Conservation (phyloP, 2,113 vertebrate genomes). For the Apus apus region DNA sequence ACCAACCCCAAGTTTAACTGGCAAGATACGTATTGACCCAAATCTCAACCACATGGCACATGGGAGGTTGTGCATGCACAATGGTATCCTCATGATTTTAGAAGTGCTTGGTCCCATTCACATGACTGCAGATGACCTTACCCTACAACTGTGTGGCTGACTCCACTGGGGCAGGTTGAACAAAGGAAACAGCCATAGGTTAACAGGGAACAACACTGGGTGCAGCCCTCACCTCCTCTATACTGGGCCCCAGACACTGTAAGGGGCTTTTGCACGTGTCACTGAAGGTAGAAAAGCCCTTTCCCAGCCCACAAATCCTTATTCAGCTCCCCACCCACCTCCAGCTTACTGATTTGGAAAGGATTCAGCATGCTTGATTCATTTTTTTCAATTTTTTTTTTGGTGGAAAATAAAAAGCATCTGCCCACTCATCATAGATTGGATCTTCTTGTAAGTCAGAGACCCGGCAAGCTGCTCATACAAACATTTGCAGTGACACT, state of each 20-base stretch:
- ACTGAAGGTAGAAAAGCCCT: background rate
- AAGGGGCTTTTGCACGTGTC: background rate
- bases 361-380: background rate
- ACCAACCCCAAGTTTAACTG: background rate
- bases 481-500: slow-evolving; percentile 25
- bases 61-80: fast-evolving
- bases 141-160: background rate
- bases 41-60: background rate
- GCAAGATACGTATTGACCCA: background rate
- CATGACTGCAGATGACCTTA: background rate
- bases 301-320: background rate
- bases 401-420: slow-evolving; percentile 40
- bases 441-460: slow-evolving; percentile 13
- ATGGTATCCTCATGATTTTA: background rate
- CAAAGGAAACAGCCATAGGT: fast-evolving
- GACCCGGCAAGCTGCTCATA: background rate
- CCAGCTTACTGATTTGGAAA: background rate
- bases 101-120: background rate
- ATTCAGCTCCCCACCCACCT: fast-evolving
- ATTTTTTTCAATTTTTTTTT: background rate
- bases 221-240: background rate
- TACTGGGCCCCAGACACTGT: background rate
- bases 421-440: background rate
- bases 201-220: background rate
- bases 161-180: background rate